These are phyloP conservation scores for Metopolophium dirhodum DNA, from an alignment of 1,140 invertebrate genomes.

Conservation along the genomic window DNA sequence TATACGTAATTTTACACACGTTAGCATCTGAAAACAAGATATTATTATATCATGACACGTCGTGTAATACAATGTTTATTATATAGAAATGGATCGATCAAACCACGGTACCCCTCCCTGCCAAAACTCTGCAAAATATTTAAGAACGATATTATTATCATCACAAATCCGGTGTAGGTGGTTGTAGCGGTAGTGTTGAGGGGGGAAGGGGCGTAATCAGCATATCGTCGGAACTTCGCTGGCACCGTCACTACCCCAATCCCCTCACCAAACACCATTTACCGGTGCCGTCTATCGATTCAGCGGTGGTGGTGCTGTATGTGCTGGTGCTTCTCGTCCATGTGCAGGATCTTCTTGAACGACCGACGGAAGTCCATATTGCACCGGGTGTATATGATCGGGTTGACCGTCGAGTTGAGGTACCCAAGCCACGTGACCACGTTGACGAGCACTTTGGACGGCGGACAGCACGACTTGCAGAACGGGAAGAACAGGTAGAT, in stretches of 20 bases:
- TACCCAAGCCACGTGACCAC: slow-evolving; percentile 98
- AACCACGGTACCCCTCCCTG: neutral
- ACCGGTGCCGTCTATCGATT: neutral
- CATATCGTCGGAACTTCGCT: too few species aligned
- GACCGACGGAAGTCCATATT: slow-evolving; percentile 94
- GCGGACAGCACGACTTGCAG: slow-evolving; percentile 73
- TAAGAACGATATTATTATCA: neutral
- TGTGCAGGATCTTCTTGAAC: slow-evolving; percentile 84
- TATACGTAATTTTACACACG: too few species aligned
- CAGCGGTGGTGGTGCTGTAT: neutral
- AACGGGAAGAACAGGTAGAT: slow-evolving; percentile 93
- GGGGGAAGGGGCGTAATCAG: too few species aligned
- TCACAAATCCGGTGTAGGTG: neutral
- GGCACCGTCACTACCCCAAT: too few species aligned
- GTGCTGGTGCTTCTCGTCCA: slow-evolving; percentile 61
- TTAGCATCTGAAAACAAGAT: too few species aligned
- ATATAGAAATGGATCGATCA: neutral
- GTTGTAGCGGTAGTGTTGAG: too few species aligned
- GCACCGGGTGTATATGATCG: slow-evolving; percentile 97
- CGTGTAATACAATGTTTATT: neutral
- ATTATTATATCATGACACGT: neutral
- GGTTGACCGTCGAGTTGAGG: slow-evolving; percentile 96
- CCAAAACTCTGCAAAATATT: too few species aligned
- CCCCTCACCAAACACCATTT: neutral
- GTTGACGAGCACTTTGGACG: slow-evolving; percentile 80